Evolutionary conservation across 2,797 vertebrate species (phyloP).

Genomic region (Melanotaenia nigrans): DNA sequence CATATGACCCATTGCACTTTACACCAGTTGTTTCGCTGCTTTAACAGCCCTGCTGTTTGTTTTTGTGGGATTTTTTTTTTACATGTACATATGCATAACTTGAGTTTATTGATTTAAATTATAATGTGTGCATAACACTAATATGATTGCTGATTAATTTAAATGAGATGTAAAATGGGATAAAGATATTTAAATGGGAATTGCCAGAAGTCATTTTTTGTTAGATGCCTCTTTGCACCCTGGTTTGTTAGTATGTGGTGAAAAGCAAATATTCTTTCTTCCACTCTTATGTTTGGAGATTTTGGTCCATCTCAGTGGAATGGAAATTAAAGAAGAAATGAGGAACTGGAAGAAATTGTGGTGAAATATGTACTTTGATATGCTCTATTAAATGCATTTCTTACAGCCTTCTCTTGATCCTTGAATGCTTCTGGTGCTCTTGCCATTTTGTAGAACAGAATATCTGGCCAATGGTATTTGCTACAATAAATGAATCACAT

Average conservation of each 20-base stretch:
- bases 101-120: conserved; percentile 54
- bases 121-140: conserved; percentile 42
- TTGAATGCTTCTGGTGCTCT: conserved; percentile 68
- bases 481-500: conserved; percentile 76
- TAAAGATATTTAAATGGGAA: conserved; percentile 9
- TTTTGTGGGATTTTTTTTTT: not conserved
- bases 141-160: conserved; percentile 55
- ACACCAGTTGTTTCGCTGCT: conserved; percentile 22
- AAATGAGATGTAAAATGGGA: conserved; percentile 5
- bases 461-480: conserved; percentile 69
- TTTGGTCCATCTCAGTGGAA: conserved; percentile 3
- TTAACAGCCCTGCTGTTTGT: conserved; percentile 4
- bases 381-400: conserved; percentile 52
- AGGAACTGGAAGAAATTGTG: conserved; percentile 28
- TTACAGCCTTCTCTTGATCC: conserved; percentile 54
- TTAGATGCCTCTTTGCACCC: conserved; percentile 34
- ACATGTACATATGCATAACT: conserved; percentile 36
- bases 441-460: conserved; percentile 63
- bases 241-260: conserved; percentile 21
- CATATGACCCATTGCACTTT: conserved; percentile 19
- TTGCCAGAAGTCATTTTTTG: conserved; percentile 41
- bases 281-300: not conserved
- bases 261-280: conserved; percentile 7
- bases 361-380: conserved; percentile 43
- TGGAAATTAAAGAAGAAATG: not conserved